phyloP scores from a whole-genome alignment of 2,888 invertebrate genomes.

The Teleogryllus oceanicus region DNA sequence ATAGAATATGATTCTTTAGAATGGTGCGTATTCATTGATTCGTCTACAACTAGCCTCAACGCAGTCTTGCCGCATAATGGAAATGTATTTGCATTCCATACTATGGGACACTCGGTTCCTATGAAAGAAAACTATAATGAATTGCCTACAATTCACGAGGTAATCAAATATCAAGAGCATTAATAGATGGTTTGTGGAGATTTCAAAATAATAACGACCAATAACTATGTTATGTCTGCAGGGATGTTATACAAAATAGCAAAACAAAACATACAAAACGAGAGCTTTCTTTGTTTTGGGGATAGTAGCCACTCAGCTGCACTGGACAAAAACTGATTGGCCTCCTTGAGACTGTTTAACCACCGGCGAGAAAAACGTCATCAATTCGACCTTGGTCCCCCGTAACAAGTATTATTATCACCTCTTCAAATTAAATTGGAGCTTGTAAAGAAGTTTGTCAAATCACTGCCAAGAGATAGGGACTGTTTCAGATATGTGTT shows the following conservation, averaged over 20 bases:
- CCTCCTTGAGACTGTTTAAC: slow-evolving; percentile 32
- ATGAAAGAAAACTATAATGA: slow-evolving; percentile 40
- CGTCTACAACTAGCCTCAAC: slow-evolving; percentile 41
- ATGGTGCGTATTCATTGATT: slow-evolving; percentile 42
- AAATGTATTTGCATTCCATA: slow-evolving; percentile 42
- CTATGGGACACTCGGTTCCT: slow-evolving; percentile 40
- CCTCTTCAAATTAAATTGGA: neutral
- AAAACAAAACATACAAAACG: no score
- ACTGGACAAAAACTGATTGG: slow-evolving; percentile 39
- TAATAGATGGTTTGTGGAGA: slow-evolving; percentile 21
- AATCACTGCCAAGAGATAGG: slow-evolving; percentile 25
- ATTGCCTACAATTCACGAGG: neutral
- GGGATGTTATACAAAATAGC: slow-evolving; percentile 41
- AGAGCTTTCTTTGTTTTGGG: slow-evolving; percentile 34
- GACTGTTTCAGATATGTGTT: slow-evolving; percentile 25
- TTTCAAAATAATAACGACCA: slow-evolving; percentile 22
- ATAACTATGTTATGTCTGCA: slow-evolving; percentile 40
- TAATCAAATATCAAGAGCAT: slow-evolving; percentile 24
- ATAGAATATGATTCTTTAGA: slow-evolving; percentile 37
- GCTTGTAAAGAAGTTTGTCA: neutral
- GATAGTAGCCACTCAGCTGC: slow-evolving; percentile 38
- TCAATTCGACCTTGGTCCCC: neutral
- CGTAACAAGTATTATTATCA: neutral
- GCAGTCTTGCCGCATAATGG: slow-evolving; percentile 38
- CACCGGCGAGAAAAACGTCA: slow-evolving; percentile 31